A percentile compares a stretch with the other conserved stretches of the same genome.
phyloP scores from a whole-genome alignment of 2,113 vertebrate genomes.

The Lepisosteus oculatus region DNA sequence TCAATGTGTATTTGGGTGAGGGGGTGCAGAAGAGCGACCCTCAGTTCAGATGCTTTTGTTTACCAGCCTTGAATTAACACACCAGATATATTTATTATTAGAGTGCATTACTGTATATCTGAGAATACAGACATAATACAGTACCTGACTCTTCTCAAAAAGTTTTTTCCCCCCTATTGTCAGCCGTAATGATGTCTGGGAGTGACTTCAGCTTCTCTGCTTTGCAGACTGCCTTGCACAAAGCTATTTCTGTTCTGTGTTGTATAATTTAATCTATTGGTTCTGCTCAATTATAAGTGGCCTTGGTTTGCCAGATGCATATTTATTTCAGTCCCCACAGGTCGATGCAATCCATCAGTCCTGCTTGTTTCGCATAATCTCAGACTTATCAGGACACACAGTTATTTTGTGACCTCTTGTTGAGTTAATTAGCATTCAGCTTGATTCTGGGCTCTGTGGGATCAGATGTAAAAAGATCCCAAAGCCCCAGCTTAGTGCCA shows the following conservation, averaged over 20 bases:
- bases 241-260: slow-evolving; percentile 55
- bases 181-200: background rate
- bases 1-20: background rate
- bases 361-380: background rate
- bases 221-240: slow-evolving; percentile 33
- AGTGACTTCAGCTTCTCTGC: background rate
- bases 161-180: background rate
- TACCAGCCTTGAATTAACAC: background rate
- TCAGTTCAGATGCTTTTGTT: background rate
- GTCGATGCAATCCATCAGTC: slow-evolving; percentile 3
- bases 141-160: background rate
- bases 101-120: too few species aligned
- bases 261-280: slow-evolving; percentile 56
- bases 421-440: slow-evolving; percentile 67
- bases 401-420: slow-evolving; percentile 52
- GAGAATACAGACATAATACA: too few species aligned
- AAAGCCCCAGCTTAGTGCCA: slow-evolving; percentile 54
- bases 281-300: background rate
- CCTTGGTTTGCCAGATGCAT: slow-evolving; percentile 31
- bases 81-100: too few species aligned
- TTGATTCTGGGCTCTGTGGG: slow-evolving; percentile 35
- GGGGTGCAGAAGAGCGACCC: background rate
- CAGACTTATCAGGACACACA: background rate
- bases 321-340: slow-evolving; percentile 19
- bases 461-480: slow-evolving; percentile 50